Base-by-base conservation (phyloP, 2,888 invertebrate genomes). In the Lumbricus terrestris region DNA sequence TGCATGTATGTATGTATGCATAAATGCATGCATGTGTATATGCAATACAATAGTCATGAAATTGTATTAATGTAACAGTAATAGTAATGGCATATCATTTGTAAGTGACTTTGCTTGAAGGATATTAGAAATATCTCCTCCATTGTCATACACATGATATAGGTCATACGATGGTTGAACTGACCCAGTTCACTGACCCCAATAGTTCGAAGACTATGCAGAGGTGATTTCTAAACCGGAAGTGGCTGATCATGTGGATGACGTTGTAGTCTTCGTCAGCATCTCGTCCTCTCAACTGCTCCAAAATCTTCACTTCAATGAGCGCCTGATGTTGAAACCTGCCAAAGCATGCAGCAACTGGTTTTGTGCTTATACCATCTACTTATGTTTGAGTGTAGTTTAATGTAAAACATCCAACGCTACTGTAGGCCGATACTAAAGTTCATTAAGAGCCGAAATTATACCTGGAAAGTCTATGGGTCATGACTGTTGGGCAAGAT, bases 131-230 rank as follows among this genome's bases (percentile, higher is more conserved):
- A n/a, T 69, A n/a, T 29, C n/a, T n/a, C n/a, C 0, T 69, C n/a
- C 69, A 69, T 13, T 69, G 13, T 11, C n/a, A 5, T 8, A n/a
- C 8, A 8, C 69, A 29, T 8, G n/a, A n/a, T n/a, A n/a, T n/a
- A 69, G n/a, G 29, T n/a, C 5, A n/a, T 13, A 29, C 69, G 69
- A 8, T 69, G 69, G 69, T 69, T 69, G 69, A 69, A 1, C 69
- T 13, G 69, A 69, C 29, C 69, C 69, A 29, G 13, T 69, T 69
- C 69, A 69, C 96, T 96, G 94, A 98, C 98, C 98, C 98, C 97
- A 98, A 97, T 92, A 98, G 96, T 96, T 99, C 98, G 95, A 99
- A 99, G 93, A 97, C 98, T 95, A 99, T 98, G 96, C 98, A 99
- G 93, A 98, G 96, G 96, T 99, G 98, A 95, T 98, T 98, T 93